Conservation (phyloP, 2,113 vertebrate genomes). For the Salvelinus alpinus region DNA sequence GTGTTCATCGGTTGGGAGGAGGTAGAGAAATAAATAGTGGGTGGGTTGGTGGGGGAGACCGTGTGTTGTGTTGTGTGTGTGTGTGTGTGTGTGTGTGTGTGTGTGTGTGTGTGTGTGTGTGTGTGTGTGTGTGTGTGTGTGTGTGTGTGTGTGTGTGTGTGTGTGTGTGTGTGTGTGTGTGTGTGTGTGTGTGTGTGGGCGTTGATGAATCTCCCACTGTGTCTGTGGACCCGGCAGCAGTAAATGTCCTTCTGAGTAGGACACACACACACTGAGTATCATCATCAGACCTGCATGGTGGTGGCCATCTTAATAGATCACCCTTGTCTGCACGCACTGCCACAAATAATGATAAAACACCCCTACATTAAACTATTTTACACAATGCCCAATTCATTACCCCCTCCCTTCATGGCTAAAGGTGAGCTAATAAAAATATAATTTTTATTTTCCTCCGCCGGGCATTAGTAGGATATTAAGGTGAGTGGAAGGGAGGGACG, state of each 20-base stretch:
- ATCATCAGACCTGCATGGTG: constrained; percentile 41
- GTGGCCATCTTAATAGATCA: constrained; percentile 79
- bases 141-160: too few species aligned
- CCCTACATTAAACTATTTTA: constrained; percentile 79
- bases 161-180: background rate
- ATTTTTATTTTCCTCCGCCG: constrained; percentile 66
- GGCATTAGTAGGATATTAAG: constrained; percentile 69
- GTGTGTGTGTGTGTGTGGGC: background rate
- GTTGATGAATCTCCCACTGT: constrained; percentile 72
- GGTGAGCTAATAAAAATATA: too few species aligned
- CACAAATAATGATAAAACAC: constrained; percentile 84
- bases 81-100: too few species aligned
- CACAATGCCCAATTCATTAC: constrained; percentile 81
- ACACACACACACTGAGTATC: constrained; percentile 51
- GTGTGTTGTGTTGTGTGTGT: too few species aligned
- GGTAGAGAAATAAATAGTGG: background rate
- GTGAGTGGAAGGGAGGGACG: constrained; percentile 45
- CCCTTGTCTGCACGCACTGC: constrained; percentile 77
- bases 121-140: background rate
- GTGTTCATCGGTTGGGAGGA: background rate
- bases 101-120: too few species aligned
- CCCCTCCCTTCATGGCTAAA: constrained; percentile 53
- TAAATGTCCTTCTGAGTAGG: constrained; percentile 72
- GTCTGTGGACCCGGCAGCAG: constrained; percentile 75
- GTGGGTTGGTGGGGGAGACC: too few species aligned